phyloP scores from a whole-genome alignment of 2,113 vertebrate species.

The Rhinolophus sinicus region DNA sequence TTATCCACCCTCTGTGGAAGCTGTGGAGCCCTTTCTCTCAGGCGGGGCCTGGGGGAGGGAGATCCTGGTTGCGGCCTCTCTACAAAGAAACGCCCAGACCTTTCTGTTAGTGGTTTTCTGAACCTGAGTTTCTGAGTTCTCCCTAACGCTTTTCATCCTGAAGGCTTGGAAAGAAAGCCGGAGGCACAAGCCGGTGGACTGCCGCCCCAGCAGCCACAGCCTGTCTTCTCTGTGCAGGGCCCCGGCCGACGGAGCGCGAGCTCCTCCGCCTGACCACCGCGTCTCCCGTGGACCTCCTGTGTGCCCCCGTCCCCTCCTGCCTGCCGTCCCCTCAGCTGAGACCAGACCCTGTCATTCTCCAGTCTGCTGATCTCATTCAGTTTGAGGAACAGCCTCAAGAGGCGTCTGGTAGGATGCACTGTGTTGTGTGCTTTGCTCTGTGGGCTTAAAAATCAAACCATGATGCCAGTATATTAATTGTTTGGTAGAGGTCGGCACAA shows the following conservation, averaged over 20 bases:
- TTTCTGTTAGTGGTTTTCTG: not conserved
- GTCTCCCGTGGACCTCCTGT: conserved; percentile 94
- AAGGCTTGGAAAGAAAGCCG: not conserved
- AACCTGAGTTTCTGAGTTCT: not conserved
- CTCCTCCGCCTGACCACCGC: conserved; percentile 88
- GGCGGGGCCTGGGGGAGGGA: not conserved
- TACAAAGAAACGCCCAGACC: not conserved
- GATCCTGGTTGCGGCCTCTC: not conserved
- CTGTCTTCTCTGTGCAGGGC: conserved; percentile 80
- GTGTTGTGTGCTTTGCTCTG: not conserved
- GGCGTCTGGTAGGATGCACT: conserved; percentile 79
- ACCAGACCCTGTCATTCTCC: conserved; percentile 91
- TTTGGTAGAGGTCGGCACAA: not conserved
- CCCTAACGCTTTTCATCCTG: not conserved
- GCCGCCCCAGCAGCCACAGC: not conserved
- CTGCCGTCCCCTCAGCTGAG: conserved; percentile 96
- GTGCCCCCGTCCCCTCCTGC: conserved; percentile 96
- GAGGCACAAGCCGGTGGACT: not conserved
- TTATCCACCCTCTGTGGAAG: not conserved
- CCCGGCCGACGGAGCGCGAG: conserved; percentile 87
- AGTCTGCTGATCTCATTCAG: conserved; percentile 92
- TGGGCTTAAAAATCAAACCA: not conserved
- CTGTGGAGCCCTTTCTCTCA: not conserved
- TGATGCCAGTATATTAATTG: accelerated
- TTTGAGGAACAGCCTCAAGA: conserved; percentile 90